phyloP scores from a whole-genome alignment of 2,888 invertebrate species.

The Sussaba pulchella region DNA sequence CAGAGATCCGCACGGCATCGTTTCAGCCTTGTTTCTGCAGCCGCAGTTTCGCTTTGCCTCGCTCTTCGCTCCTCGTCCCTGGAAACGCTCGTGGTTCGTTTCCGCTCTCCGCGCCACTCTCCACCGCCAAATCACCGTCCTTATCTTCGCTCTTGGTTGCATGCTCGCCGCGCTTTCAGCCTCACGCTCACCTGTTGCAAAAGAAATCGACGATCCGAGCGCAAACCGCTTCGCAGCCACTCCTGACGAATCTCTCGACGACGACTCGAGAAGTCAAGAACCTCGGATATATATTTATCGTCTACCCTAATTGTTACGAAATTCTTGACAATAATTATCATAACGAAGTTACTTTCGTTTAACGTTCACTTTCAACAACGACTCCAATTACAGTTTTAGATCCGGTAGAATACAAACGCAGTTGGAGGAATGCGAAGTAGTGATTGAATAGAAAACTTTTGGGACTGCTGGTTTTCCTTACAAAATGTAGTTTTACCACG shows the following conservation, averaged over 20 bases:
- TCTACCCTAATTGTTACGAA: constrained; percentile 44
- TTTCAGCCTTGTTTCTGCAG: constrained; percentile 47
- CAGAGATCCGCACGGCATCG: constrained; percentile 61
- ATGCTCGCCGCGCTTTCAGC: constrained; percentile 58
- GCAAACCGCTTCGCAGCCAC: constrained; percentile 36
- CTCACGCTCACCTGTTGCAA: constrained; percentile 69
- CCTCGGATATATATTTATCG: constrained; percentile 7
- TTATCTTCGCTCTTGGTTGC: constrained; percentile 64
- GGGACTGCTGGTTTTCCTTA: no score
- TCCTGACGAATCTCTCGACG: constrained; percentile 35
- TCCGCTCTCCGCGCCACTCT: constrained; percentile 55
- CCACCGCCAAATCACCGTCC: constrained; percentile 65
- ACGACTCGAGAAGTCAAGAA: constrained; percentile 33
- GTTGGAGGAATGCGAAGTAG: not conserved
- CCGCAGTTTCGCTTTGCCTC: constrained; percentile 50
- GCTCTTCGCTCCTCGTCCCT: constrained; percentile 47
- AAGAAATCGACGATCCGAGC: constrained; percentile 58
- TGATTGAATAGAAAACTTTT: no score
- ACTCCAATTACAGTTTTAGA: constrained; percentile 25
- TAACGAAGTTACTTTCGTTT: constrained; percentile 47
- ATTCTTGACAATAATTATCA: constrained; percentile 45
- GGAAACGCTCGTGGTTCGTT: constrained; percentile 58
- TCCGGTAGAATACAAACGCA: constrained; percentile 9
- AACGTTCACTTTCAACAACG: constrained; percentile 39
- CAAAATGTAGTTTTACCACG: no score